Evolutionary conservation across 2,797 vertebrate genomes (phyloP).

Genomic region (Myiotriccus ornatus): DNA sequence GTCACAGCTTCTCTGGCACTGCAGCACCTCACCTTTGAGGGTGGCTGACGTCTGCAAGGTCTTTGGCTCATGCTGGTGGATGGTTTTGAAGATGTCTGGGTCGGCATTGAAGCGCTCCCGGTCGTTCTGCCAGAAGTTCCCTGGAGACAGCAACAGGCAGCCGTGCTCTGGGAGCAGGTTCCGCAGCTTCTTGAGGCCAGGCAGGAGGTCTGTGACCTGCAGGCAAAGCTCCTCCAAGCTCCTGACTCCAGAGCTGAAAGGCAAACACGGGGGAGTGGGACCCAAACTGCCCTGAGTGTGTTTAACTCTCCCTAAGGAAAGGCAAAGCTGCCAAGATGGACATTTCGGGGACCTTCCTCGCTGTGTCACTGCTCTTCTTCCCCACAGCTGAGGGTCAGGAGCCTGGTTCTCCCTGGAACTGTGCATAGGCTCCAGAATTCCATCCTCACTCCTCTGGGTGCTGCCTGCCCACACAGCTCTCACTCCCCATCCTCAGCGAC

Average conservation of each 20-base stretch:
- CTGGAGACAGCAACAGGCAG: slow-evolving; percentile 92
- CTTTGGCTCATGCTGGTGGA: slow-evolving; percentile 97
- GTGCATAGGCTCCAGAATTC: background rate
- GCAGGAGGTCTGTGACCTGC: slow-evolving; percentile 92
- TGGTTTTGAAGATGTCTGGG: slow-evolving; percentile 89
- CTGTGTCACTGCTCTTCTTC: rapidly evolving
- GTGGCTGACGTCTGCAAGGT: slow-evolving; percentile 93
- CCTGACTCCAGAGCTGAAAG: slow-evolving; percentile 76
- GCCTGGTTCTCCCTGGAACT: background rate
- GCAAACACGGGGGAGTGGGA: background rate
- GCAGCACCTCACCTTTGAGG: slow-evolving; percentile 82
- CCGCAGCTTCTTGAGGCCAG: slow-evolving; percentile 87
- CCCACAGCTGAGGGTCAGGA: background rate
- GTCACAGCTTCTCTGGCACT: background rate
- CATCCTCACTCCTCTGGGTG: rapidly evolving
- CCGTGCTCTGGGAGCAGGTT: slow-evolving; percentile 91
- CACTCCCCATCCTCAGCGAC: background rate
- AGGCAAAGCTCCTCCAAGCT: slow-evolving; percentile 92
- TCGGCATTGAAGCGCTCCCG: slow-evolving; percentile 88
- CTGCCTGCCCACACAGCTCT: background rate
- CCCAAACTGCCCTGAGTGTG: rapidly evolving
- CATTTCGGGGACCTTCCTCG: rapidly evolving
- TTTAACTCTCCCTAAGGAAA: background rate
- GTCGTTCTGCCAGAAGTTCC: slow-evolving; percentile 98
- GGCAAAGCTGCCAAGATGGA: background rate